Base-by-base conservation (phyloP, 2,113 vertebrate genomes). In the Rhabdomys dilectus region DNA sequence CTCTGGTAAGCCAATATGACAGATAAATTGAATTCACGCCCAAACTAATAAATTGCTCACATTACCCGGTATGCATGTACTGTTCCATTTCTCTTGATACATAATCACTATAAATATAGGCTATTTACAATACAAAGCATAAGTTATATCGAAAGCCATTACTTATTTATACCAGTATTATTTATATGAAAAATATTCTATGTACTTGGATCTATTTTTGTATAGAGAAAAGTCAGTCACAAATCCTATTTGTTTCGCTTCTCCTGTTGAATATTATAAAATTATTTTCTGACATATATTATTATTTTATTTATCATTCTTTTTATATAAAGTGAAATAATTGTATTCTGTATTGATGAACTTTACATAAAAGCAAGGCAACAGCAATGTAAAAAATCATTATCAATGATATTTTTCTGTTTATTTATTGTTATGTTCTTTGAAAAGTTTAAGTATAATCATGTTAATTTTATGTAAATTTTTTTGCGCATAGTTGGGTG, bases 21-120 rank as follows among this genome's bases (percentile, higher is more conserved):
- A 97, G 89, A 96, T 60, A 97, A 97, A 98, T 93, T 96, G 5
- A 97, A 97, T 97, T 96, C 29, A 93, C 88, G 60, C 11, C 6
- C 64, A 91, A 97, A 66, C 81, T 92, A 97, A 96, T 97, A 97
- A 96, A 97, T 82, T 97, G 80, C 7, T 68, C 60, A 53, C 88
- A 95, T 97, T 97, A 81, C 66, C 53, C 94, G 78, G 48, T 88
- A 21, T 95, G 21, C 36, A 96, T 94, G 96, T 76, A n/a, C 48
- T 60, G 22, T 92, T 70, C 16, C 94, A 97, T 88, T 97, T 88
- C 78, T 94, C 70, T 96, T 96, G 93, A 87, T 96, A 68, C 75
- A 95, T 78, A 97, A 96, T 91, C 22, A 51, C 91, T 94, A 64
- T 87, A 98, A 97, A 96, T 96, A 93, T 58, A 89, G 72, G 75